These are phyloP conservation scores for Scarus forsteni DNA, from an alignment of 2,797 vertebrate species.

Conservation along the genomic window DNA sequence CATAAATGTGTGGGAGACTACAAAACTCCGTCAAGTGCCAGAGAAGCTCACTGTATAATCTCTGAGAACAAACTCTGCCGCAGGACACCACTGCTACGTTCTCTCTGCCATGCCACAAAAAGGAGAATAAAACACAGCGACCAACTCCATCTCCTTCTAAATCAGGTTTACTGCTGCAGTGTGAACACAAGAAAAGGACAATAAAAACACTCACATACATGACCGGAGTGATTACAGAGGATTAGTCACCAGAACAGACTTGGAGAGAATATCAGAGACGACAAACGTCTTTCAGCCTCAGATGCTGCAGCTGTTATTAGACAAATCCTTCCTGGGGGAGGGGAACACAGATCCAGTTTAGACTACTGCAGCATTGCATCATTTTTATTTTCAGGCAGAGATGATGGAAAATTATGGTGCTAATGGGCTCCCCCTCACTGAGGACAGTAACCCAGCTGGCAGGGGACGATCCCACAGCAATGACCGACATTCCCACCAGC, in stretches of 20 bases:
- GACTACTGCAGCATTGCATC: conserved; percentile 49
- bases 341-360: conserved; percentile 42
- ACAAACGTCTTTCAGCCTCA: conserved; percentile 39
- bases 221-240: conserved; percentile 15
- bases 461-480: no score
- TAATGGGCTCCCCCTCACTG: conserved; percentile 24
- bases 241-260: conserved; percentile 26
- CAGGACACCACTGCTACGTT: conserved; percentile 65
- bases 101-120: conserved; percentile 30
- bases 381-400: conserved; percentile 22
- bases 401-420: conserved; percentile 32
- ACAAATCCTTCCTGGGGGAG: conserved; percentile 51
- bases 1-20: conserved; percentile 68
- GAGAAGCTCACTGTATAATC: conserved; percentile 63
- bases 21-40: conserved; percentile 66
- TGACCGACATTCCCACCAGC: no score
- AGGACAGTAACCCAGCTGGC: conserved; percentile 11
- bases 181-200: conserved; percentile 13
- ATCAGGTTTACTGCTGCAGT: conserved; percentile 9
- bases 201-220: conserved; percentile 1
- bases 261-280: conserved; percentile 13
- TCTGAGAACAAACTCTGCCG: conserved; percentile 71
- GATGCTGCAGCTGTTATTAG: conserved; percentile 42
- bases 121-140: conserved; percentile 11
- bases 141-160: not conserved